Base-by-base conservation (phyloP, 2,888 invertebrate species). In the Meganola albula region DNA sequence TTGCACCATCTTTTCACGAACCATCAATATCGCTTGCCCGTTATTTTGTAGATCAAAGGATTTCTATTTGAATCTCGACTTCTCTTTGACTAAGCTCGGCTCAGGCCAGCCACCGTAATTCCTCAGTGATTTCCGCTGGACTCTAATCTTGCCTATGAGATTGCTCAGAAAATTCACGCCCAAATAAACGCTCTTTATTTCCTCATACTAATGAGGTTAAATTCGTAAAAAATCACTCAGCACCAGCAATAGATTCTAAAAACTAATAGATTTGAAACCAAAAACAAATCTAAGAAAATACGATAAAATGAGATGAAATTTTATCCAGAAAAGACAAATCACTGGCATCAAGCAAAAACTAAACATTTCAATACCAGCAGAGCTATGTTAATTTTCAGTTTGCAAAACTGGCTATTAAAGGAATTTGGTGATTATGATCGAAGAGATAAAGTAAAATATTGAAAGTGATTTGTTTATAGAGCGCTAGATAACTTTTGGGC, bases 41-140 rank as follows among this genome's bases (percentile, higher is more conserved):
- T 50, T 61, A 61, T 65, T 64, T 61, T 48, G 49, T 57, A 75
- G 65, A 75, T 76, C 74, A 77, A 77, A 75, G 63, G 48, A 60
- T 56, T 67, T 63, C 65, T 60, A 65, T 62, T 58, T 46, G 48
- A 57, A 57, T 57, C 51, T 40, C 59, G 53, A 52, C 54, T 53
- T 62, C 54, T 53, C 74, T 75, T 72, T 75, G 67, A 69, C 58
- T 59, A 55, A 51, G 26, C 31, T 10, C 40, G 46, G 43, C 44
- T 59, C 58, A 58, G 61, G 39, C 58, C 63, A 58, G 48, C 53
- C 55, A 54, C 59, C 64, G 66, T 71, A 63, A 58, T 68, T 69
- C 69, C 67, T 61, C 28, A 44, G 61, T 62, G 68, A 75, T 74
- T 77, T 75, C 64, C 67, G 59, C 48, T 47, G 38, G 49, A 57